A percentile compares a stretch with the other conserved stretches of the same genome.
phyloP scores from a whole-genome alignment of 2,888 invertebrate species.

The Amphimallon solstitiale region DNA sequence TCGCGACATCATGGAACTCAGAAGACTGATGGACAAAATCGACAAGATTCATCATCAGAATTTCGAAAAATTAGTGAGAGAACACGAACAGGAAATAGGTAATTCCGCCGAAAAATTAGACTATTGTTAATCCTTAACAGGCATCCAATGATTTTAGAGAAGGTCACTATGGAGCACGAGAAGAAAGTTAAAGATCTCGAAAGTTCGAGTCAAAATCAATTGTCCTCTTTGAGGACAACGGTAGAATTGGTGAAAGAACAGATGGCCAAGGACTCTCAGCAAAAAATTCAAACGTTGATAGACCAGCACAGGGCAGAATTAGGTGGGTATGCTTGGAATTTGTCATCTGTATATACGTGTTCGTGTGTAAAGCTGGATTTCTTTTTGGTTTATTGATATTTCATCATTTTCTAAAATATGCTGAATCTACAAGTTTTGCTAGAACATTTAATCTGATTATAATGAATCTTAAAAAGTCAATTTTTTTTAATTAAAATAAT shows the following conservation, averaged over 20 bases:
- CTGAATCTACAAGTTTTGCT: no score
- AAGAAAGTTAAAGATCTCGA: slow-evolving; percentile 61
- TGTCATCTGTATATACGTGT: no score
- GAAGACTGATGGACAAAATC: slow-evolving; percentile 77
- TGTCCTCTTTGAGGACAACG: slow-evolving; percentile 60
- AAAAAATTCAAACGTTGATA: slow-evolving; percentile 63
- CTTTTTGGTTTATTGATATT: no score
- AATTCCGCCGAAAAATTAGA: slow-evolving; percentile 43
- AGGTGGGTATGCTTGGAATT: slow-evolving; percentile 67
- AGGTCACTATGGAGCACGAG: slow-evolving; percentile 60
- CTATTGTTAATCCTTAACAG: neutral
- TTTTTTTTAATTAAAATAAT: no score
- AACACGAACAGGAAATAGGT: slow-evolving; percentile 77
- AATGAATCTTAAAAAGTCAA: no score
- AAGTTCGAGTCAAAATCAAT: slow-evolving; percentile 61
- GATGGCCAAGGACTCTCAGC: slow-evolving; percentile 64
- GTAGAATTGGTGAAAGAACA: slow-evolving; percentile 65
- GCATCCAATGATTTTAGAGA: slow-evolving; percentile 55
- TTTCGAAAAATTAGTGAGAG: slow-evolving; percentile 72
- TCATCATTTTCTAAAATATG: no score
- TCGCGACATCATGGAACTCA: slow-evolving; percentile 74
- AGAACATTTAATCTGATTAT: no score
- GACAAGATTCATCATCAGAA: slow-evolving; percentile 79
- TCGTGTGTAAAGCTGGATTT: no score
- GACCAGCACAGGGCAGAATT: slow-evolving; percentile 71